phyloP scores from a whole-genome alignment of 2,888 invertebrate species.

The Troides oblongomaculatus region DNA sequence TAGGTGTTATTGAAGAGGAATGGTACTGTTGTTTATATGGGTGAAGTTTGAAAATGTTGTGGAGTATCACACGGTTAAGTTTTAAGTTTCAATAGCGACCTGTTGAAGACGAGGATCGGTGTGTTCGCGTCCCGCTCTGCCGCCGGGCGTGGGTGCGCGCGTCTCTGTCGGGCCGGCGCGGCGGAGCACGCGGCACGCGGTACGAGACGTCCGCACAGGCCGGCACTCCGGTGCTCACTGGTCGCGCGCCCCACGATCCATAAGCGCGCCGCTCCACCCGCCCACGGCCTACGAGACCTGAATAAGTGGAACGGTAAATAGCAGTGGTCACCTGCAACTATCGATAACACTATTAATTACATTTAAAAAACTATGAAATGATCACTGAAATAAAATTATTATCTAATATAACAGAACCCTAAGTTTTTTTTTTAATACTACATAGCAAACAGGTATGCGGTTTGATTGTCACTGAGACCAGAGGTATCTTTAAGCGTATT shows the following conservation, averaged over 20 bases:
- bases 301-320: conserved; percentile 74
- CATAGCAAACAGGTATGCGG: too few species aligned
- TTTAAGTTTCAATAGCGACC: conserved; percentile 74
- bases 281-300: conserved; percentile 56
- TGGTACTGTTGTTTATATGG: conserved; percentile 36
- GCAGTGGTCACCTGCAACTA: conserved; percentile 62
- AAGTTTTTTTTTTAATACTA: too few species aligned
- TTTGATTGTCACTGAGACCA: too few species aligned
- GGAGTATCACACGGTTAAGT: conserved; percentile 73
- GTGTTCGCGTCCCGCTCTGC: conserved; percentile 57
- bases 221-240: conserved; percentile 69
- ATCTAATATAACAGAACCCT: too few species aligned
- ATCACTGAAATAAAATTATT: too few species aligned
- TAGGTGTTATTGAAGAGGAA: background rate
- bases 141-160: conserved; percentile 48
- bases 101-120: conserved; percentile 67
- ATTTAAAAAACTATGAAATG: too few species aligned
- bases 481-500: too few species aligned
- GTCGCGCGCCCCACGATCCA: conserved; percentile 65
- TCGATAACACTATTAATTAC: background rate
- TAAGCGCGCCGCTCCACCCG: conserved; percentile 60
- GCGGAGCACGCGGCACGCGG: conserved; percentile 33
- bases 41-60: conserved; percentile 65
- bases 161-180: conserved; percentile 51
- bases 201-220: conserved; percentile 66